Conservation (phyloP, 1,140 invertebrate species). For the Lepidurus packardi region DNA sequence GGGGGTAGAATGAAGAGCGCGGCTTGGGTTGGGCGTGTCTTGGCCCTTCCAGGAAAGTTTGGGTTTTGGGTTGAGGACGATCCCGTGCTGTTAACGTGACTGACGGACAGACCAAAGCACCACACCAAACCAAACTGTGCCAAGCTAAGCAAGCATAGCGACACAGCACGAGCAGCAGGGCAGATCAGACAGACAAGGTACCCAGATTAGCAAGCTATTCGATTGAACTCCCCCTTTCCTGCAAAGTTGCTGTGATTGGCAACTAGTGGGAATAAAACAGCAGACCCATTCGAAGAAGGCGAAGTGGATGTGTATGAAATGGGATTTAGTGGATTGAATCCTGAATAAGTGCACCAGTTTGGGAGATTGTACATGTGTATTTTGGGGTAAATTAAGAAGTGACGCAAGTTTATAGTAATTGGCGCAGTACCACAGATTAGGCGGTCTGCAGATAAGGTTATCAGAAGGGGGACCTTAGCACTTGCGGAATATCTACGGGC, state of each 20-base stretch:
- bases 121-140: neutral
- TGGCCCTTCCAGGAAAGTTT: neutral
- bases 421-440: too few species aligned
- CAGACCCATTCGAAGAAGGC: too few species aligned
- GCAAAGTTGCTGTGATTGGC: too few species aligned
- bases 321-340: too few species aligned
- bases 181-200: neutral
- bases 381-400: too few species aligned
- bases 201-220: neutral
- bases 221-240: too few species aligned
- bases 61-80: neutral
- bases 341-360: neutral
- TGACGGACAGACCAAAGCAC: neutral
- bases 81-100: slow-evolving; percentile 12
- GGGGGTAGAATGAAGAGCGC: neutral
- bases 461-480: too few species aligned
- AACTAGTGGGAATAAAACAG: too few species aligned
- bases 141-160: neutral
- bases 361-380: neutral
- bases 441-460: too few species aligned
- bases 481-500: too few species aligned
- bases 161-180: neutral
- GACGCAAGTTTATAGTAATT: too few species aligned
- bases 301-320: too few species aligned
- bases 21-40: neutral